Conservation (phyloP, 2,888 invertebrate genomes). For the Drosophila infuscata region DNA sequence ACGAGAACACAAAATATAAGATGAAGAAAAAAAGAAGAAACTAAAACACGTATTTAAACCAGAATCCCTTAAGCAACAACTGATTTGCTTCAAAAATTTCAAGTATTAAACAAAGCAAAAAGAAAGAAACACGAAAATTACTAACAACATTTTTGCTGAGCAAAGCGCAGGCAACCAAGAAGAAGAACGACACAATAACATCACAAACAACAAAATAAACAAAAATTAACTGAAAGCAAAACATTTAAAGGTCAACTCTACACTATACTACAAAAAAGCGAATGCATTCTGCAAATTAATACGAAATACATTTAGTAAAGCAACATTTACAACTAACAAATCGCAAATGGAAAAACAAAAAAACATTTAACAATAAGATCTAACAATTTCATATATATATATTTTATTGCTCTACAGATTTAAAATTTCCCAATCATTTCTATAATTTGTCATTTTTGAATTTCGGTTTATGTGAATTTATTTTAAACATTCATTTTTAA, state of each 20-base stretch:
- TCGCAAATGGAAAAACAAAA: conserved; percentile 13
- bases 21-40: conserved; percentile 33
- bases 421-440: conserved; percentile 4
- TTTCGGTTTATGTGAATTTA: conserved; percentile 1
- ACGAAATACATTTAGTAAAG: conserved; percentile 57
- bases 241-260: conserved; percentile 36
- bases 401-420: conserved; percentile 9
- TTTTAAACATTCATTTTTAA: conserved; percentile 9
- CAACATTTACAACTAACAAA: conserved; percentile 36
- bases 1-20: conserved; percentile 36
- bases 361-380: conserved; percentile 31
- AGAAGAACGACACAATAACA: conserved; percentile 28
- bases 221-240: conserved; percentile 18
- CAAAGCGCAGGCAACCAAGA: conserved; percentile 33
- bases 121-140: conserved; percentile 17
- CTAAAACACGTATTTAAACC: conserved; percentile 56
- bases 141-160: conserved; percentile 44
- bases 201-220: conserved; percentile 16
- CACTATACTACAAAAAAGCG: conserved; percentile 37
- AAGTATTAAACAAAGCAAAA: conserved; percentile 57
- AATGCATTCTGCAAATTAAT: conserved; percentile 65
- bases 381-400: conserved; percentile 11
- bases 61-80: conserved; percentile 41
- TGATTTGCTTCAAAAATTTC: conserved; percentile 64
- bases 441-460: background rate